Evolutionary conservation across 2,113 vertebrate genomes (phyloP).

Genomic region (Zosterops japonicus): DNA sequence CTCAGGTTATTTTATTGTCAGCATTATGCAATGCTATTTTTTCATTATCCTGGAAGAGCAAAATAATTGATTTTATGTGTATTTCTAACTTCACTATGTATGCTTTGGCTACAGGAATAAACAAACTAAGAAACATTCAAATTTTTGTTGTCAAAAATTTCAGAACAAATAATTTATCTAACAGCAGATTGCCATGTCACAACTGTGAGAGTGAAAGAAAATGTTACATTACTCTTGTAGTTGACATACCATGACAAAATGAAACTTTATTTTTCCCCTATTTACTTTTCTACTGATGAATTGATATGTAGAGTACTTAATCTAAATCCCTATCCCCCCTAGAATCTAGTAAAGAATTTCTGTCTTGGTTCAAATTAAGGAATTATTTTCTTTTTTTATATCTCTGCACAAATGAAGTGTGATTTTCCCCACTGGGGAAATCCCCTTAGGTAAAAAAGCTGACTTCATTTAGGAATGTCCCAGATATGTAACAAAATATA

Average conservation of each 20-base stretch:
- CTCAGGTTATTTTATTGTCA: neutral
- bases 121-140: neutral
- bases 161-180: neutral
- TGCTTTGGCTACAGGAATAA: neutral
- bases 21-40: neutral
- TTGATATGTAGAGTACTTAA: neutral
- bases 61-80: neutral
- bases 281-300: neutral
- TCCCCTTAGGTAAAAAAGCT: neutral
- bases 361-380: neutral
- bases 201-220: neutral
- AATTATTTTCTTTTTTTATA: neutral
- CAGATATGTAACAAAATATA: neutral
- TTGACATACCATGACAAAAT: neutral
- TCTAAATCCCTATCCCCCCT: neutral
- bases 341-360: neutral
- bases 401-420: neutral
- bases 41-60: neutral
- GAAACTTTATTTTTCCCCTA: accelerated
- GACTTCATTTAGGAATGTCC: neutral
- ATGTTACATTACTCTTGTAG: neutral
- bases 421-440: neutral
- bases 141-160: neutral
- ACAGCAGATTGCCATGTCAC: neutral
- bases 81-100: neutral